Percentiles rank a stretch among this genome's conserved stretches.
phyloP scores from a whole-genome alignment of 2,113 vertebrate species.

The Acanthochromis polyacanthus region DNA sequence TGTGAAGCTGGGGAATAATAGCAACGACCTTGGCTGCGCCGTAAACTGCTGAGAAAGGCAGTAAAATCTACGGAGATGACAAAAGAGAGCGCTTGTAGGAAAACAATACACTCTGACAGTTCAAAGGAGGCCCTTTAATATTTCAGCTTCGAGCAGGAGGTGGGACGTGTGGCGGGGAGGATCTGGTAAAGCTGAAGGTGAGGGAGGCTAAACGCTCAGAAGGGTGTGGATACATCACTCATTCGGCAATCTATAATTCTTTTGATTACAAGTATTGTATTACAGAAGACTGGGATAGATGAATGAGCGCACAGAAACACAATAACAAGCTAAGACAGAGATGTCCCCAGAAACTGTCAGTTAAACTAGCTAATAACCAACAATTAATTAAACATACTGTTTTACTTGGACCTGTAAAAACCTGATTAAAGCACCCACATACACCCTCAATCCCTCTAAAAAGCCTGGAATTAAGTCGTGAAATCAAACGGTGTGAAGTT shows the following conservation, averaged over 20 bases:
- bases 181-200: conserved; percentile 45
- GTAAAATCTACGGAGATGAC: conserved; percentile 76
- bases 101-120: conserved; percentile 83
- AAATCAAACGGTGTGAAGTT: conserved; percentile 15
- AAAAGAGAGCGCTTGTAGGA: conserved; percentile 70
- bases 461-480: conserved; percentile 30
- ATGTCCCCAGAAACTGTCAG: neutral
- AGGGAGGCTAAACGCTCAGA: conserved; percentile 40
- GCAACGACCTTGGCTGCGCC: conserved; percentile 76
- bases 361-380: neutral
- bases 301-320: neutral
- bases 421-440: conserved; percentile 7
- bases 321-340: neutral
- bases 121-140: conserved; percentile 79
- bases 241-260: conserved; percentile 7
- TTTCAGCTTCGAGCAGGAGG: conserved; percentile 59
- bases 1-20: conserved; percentile 65
- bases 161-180: conserved; percentile 2
- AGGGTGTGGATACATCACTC: neutral
- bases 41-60: conserved; percentile 84
- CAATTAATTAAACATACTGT: neutral
- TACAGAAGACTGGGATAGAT: neutral
- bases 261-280: neutral
- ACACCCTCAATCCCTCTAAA: conserved; percentile 2
- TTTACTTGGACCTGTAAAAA: neutral